These are phyloP conservation scores for Brachyalestes nurse DNA, from an alignment of 2,797 vertebrate species.

Conservation along the genomic window DNA sequence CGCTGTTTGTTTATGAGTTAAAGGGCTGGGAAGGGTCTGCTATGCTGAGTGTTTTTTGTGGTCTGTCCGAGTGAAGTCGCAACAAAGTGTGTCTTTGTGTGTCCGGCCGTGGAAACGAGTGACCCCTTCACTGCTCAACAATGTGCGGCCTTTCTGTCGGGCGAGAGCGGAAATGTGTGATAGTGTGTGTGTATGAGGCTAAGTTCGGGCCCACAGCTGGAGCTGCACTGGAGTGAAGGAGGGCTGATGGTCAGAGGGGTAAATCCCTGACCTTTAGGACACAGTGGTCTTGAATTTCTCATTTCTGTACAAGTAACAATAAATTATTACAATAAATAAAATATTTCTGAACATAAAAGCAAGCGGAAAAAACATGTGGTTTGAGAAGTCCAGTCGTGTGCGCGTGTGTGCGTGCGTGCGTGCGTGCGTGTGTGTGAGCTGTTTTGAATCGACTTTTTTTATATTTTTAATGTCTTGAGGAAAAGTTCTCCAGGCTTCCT, in stretches of 20 bases:
- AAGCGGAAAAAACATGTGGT: too few species aligned
- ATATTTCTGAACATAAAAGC: too few species aligned
- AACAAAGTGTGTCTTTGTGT: conserved; percentile 57
- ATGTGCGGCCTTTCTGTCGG: not conserved
- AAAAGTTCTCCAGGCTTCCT: too few species aligned
- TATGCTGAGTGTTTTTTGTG: not conserved
- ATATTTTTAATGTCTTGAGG: too few species aligned
- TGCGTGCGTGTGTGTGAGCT: too few species aligned
- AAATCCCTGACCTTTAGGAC: too few species aligned
- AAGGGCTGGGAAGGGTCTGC: not conserved
- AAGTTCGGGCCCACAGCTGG: not conserved
- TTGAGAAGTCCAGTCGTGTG: too few species aligned
- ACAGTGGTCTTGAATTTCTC: too few species aligned
- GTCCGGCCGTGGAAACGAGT: conserved; percentile 32
- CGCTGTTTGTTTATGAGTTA: not conserved
- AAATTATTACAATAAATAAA: too few species aligned
- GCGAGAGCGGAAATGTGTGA: conserved; percentile 5
- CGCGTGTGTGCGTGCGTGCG: too few species aligned
- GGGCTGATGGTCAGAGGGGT: not conserved
- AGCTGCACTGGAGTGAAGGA: not conserved
- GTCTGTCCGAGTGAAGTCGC: not conserved
- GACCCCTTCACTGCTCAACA: conserved; percentile 31
- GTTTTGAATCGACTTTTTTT: too few species aligned
- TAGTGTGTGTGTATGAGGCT: not conserved
- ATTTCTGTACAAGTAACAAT: too few species aligned